A percentile compares a stretch with the other conserved stretches of the same genome.
These are phyloP conservation scores for Drosophila aldrichi DNA, from an alignment of 2,888 invertebrate species.

Conservation along the genomic window DNA sequence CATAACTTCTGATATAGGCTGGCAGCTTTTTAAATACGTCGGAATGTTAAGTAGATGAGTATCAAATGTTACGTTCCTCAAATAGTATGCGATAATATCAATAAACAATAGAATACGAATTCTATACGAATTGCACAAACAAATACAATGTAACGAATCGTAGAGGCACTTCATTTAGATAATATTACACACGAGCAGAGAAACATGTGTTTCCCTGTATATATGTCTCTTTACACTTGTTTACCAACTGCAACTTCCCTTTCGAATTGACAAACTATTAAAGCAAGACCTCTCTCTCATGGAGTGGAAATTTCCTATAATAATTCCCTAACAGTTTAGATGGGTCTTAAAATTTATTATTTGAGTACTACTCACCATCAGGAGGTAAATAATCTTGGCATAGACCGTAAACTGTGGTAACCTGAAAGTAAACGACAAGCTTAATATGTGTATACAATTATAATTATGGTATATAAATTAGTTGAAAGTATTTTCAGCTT, in stretches of 20 bases:
- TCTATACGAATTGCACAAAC: constrained; percentile 16
- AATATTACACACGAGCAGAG: constrained; percentile 4
- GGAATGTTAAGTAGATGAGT: constrained; percentile 38
- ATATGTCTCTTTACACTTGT: not conserved
- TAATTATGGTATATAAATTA: too few species aligned
- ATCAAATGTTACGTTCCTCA: constrained; percentile 24
- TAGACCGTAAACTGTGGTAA: constrained; percentile 96
- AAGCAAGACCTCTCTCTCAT: too few species aligned
- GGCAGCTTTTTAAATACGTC: constrained; percentile 15
- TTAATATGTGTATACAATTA: constrained; percentile 8
- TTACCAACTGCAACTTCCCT: not conserved
- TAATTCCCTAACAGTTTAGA: too few species aligned
- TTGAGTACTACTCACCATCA: constrained; percentile 89
- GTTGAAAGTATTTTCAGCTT: too few species aligned
- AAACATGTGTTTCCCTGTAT: constrained; percentile 2
- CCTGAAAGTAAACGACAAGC: constrained; percentile 87
- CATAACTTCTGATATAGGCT: constrained; percentile 41
- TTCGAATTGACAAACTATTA: not conserved
- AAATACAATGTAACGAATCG: constrained; percentile 30
- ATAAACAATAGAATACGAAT: constrained; percentile 24
- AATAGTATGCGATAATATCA: constrained; percentile 40
- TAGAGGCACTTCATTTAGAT: constrained; percentile 29
- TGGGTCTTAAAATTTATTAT: too few species aligned
- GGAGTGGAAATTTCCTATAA: too few species aligned
- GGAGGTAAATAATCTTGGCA: constrained; percentile 96